These are phyloP conservation scores for Puffinus mauretanicus DNA, from an alignment of 2,113 vertebrate species.

Conservation along the genomic window DNA sequence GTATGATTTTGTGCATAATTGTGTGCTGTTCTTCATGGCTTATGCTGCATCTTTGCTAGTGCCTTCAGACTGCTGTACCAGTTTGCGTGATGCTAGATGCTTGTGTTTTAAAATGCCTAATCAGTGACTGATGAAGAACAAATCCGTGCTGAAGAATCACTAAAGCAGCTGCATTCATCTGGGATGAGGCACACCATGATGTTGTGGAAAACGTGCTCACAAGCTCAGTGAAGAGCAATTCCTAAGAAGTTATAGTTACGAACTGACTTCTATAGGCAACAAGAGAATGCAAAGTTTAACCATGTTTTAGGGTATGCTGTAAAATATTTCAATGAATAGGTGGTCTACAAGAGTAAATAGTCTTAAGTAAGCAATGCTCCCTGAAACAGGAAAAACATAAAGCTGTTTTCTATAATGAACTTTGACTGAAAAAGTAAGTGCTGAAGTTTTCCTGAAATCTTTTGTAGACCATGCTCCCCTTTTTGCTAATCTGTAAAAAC, in stretches of 20 bases:
- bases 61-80: neutral
- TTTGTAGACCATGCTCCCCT: neutral
- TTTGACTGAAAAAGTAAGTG: neutral
- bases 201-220: neutral
- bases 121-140: neutral
- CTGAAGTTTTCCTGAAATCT: neutral
- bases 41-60: neutral
- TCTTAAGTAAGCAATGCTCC: neutral
- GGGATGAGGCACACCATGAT: neutral
- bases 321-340: neutral
- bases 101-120: neutral
- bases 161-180: neutral
- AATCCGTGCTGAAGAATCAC: neutral
- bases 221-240: neutral
- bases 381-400: neutral
- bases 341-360: neutral
- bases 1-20: neutral
- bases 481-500: neutral
- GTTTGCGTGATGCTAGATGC: neutral
- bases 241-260: neutral
- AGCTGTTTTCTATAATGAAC: neutral
- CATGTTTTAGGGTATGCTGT: neutral
- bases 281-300: neutral
- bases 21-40: neutral
- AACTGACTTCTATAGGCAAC: neutral